Evolutionary conservation across 1,140 invertebrate genomes (phyloP), one percentile per base, ranked within the genome.

Genomic region (Colletes gigas): DNA sequence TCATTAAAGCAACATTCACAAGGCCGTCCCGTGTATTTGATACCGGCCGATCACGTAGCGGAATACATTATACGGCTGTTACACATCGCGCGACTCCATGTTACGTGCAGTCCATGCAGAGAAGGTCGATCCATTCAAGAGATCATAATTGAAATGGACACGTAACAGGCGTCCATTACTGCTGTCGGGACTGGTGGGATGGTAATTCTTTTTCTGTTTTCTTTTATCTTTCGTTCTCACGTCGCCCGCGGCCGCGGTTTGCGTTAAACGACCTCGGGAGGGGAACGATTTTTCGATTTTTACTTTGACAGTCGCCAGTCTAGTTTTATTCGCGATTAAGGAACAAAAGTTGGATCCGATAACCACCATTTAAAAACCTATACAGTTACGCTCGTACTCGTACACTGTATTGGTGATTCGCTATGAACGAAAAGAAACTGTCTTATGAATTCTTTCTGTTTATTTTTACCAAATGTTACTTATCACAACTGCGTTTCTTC

Each of bases 1-100:
- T 89, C 86, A 88, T 89, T 88, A 89, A 89, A 83, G 81, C 47
- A 54, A 83, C 79, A 89, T 89, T 89, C 88, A 89, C 83, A 78
- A 78, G 73, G 63, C 74, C 75, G 80, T 71, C 79, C 78, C 67
- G 55, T 39, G 57, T 69, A 65, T 80, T 63, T 65, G 50, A 55
- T 41, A 86, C 57, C 74, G 71, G 78, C 17, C 73, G 68, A 86
- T 83, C 84, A 81, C 85, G 84, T 84, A 69, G 30, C 55, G 41
- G 84, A 85, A 85, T 85, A 85, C 57, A 85, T 85, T 85, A 85
- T 82, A 69, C 71, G 47, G 21, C 83, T 85, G 83, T 85, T 84
- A 77, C 78, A 78, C 15, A 14, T 41, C 30, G n/a, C 73, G 70
- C 69, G 69, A 62, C 62, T 60, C 30, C 21, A 21, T 15, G 83